Conservation (phyloP, 1,140 invertebrate species). For the Achroia grisella region DNA sequence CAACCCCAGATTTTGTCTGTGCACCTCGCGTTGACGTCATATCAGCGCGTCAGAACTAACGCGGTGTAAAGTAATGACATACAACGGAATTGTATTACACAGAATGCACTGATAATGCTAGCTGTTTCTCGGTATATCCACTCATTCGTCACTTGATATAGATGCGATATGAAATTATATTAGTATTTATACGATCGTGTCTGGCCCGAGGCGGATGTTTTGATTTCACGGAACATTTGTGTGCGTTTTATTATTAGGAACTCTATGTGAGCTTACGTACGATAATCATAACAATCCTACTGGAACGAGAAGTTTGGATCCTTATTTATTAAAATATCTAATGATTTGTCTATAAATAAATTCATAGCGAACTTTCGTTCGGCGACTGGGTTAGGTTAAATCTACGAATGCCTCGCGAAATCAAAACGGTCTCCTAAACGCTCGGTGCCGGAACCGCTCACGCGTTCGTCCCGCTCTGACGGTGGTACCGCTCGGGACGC, state of each 20-base stretch:
- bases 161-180: too few relatives aligned
- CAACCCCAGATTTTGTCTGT: too few relatives aligned
- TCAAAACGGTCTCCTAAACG: conserved; percentile 8
- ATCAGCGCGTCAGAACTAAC: too few relatives aligned
- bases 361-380: too few relatives aligned
- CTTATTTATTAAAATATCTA: too few relatives aligned
- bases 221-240: conserved; percentile 9
- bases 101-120: too few relatives aligned
- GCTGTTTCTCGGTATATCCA: too few relatives aligned
- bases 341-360: too few relatives aligned
- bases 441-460: conserved; percentile 17
- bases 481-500: conserved; percentile 9
- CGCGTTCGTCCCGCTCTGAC: background rate
- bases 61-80: too few relatives aligned
- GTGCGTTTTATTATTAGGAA: conserved; percentile 10
- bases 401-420: conserved; percentile 10
- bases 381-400: background rate
- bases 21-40: too few relatives aligned
- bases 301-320: background rate
- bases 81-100: too few relatives aligned
- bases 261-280: conserved; percentile 1
- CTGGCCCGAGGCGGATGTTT: conserved; percentile 4
- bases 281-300: background rate
- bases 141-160: conserved; percentile 4
- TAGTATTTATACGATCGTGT: background rate